Evolutionary conservation across 2,113 vertebrate species (phyloP).

Genomic region (Pomatostomus ruficeps): DNA sequence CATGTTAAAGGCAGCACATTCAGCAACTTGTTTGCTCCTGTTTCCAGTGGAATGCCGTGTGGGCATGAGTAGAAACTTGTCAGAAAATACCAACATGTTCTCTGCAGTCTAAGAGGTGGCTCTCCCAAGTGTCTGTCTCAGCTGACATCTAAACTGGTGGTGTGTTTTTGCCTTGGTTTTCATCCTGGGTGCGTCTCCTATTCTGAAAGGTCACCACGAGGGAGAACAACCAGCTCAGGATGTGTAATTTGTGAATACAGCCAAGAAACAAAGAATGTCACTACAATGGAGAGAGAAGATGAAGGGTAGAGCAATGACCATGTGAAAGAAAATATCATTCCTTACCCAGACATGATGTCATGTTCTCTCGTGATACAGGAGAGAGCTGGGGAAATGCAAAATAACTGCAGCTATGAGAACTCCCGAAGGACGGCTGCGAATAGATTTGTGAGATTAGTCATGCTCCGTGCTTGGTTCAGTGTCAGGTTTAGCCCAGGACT

Average conservation of each 20-base stretch:
- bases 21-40: background rate
- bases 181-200: background rate
- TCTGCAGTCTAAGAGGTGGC: background rate
- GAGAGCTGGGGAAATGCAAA: background rate
- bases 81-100: background rate
- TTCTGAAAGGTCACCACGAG: background rate
- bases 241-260: background rate
- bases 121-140: background rate
- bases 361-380: background rate
- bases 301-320: background rate
- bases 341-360: background rate
- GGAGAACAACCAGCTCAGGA: background rate
- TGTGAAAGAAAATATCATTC: background rate
- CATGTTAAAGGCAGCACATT: background rate
- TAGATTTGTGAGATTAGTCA: background rate
- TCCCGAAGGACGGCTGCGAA: background rate
- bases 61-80: background rate
- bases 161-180: background rate
- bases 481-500: background rate
- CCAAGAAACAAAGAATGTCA: background rate
- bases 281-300: background rate
- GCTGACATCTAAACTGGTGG: background rate
- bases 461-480: background rate
- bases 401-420: background rate
- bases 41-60: background rate